Evolutionary conservation across 2,113 vertebrate genomes (phyloP).

Genomic region (Microtus ochrogaster): DNA sequence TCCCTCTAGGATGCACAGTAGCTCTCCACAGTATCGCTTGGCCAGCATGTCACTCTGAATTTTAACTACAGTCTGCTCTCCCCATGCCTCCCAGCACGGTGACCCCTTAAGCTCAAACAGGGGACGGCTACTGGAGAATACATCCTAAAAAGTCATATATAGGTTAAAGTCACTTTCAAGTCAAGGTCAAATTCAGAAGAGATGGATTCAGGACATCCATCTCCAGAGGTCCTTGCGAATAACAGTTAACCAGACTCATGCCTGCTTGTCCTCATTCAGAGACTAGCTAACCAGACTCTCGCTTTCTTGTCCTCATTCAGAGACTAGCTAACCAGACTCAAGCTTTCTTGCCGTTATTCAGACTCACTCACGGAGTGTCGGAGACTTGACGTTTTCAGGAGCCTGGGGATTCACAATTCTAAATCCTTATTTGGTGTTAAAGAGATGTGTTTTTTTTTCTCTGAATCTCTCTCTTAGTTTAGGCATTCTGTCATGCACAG

Average conservation of each 20-base stretch:
- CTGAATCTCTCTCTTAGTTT: background rate
- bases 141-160: background rate
- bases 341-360: background rate
- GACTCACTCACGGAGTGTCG: background rate
- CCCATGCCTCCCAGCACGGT: background rate
- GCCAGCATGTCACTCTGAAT: background rate
- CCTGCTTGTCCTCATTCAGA: too few species aligned
- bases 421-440: conserved; percentile 25
- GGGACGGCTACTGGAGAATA: background rate
- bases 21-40: background rate
- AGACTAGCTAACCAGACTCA: background rate
- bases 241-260: background rate
- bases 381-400: background rate
- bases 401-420: background rate
- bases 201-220: background rate
- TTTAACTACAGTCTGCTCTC: background rate
- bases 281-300: background rate
- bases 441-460: conserved; percentile 44
- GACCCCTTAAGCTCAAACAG: background rate
- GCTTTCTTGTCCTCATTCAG: background rate
- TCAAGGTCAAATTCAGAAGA: background rate
- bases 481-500: background rate
- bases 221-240: conserved; percentile 17
- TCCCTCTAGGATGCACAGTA: background rate
- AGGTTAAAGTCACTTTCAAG: conserved; percentile 18